phyloP scores from a whole-genome alignment of 1,140 invertebrate species.

The Zaprionus gabonicus region DNA sequence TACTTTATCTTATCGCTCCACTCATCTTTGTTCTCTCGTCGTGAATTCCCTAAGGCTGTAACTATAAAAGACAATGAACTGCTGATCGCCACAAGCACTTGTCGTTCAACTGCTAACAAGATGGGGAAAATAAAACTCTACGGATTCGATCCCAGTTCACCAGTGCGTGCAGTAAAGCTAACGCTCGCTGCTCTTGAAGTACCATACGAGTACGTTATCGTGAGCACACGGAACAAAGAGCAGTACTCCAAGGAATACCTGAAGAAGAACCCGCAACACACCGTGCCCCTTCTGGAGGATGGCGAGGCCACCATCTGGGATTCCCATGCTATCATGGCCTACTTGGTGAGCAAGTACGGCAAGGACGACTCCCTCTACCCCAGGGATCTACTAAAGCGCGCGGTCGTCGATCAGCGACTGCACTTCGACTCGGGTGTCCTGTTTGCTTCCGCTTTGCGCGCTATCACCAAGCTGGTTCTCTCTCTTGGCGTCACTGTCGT shows the following conservation, averaged over 20 bases:
- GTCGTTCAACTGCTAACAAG: neutral
- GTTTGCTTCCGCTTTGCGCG: slow-evolving; percentile 67
- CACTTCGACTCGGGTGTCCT: slow-evolving; percentile 87
- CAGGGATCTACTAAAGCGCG: slow-evolving; percentile 85
- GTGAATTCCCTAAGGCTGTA: too few relatives aligned
- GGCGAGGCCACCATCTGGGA: slow-evolving; percentile 63
- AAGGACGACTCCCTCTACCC: slow-evolving; percentile 86
- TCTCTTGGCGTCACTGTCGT: slow-evolving; percentile 72
- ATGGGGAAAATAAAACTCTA: slow-evolving; percentile 75
- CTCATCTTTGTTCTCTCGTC: too few relatives aligned
- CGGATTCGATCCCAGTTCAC: slow-evolving; percentile 82
- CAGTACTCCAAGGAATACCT: slow-evolving; percentile 88
- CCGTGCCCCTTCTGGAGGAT: slow-evolving; percentile 76
- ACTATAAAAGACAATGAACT: neutral
- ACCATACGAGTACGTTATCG: slow-evolving; percentile 82
- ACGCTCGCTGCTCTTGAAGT: slow-evolving; percentile 83
- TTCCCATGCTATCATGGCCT: slow-evolving; percentile 84
- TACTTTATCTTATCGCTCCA: too few relatives aligned
- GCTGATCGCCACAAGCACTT: neutral
- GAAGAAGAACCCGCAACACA: slow-evolving; percentile 82
- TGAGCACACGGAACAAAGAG: slow-evolving; percentile 86
- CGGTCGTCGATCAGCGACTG: slow-evolving; percentile 85
- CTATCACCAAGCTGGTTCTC: slow-evolving; percentile 13
- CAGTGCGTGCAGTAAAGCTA: slow-evolving; percentile 84
- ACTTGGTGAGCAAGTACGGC: slow-evolving; percentile 86